Base-by-base conservation (phyloP, 2,797 vertebrate species). In the Gambusia yucatana region DNA sequence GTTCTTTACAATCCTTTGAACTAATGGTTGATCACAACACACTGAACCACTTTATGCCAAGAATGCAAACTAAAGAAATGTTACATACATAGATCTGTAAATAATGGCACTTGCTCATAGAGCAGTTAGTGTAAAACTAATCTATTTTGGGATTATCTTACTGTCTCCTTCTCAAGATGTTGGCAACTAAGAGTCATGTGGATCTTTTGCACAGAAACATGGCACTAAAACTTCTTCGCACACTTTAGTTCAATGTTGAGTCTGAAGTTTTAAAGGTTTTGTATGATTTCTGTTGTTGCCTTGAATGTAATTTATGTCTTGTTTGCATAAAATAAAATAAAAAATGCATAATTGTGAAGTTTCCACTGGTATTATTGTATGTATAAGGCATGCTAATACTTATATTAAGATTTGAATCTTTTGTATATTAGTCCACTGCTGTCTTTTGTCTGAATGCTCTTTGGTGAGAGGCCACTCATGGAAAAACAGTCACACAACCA, bases 181-280 rank as follows among this genome's bases (percentile, higher is more conserved):
- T 44, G 67, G 83, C 72, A 78, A 72, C 61, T 65, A 77, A 36
- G 47, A 75, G 69, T 28, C 30, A 8, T 36, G 2, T 1, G 0
- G 50, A 41, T 55, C 36, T 77, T 41, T 55, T 82, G 71, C 82
- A 85, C 69, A 81, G 48, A 65, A 71, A 87, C 48, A 79, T 33
- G 55, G 72, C 75, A 80, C 59, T 76, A 75, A 71, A 67, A n/a
- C 78, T 75, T 55, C 73, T 85, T 73, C 14, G 73, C 39, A 47
- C 52, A 47, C 25, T 63, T 41, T 76, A 8, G n/a, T 78, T 73
- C 79, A 79, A 8, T 69, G 74, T 11, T 48, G 6, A 36, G 48
- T 30, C 44, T 75, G 20, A 74, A 0, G 5, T 36, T 28, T 52
- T 72, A 46, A 75, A 76, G 74, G 14, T 41, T n/a, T 80, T 65